phyloP scores from a whole-genome alignment of 2,113 vertebrate species.

The Pogona vitticeps region DNA sequence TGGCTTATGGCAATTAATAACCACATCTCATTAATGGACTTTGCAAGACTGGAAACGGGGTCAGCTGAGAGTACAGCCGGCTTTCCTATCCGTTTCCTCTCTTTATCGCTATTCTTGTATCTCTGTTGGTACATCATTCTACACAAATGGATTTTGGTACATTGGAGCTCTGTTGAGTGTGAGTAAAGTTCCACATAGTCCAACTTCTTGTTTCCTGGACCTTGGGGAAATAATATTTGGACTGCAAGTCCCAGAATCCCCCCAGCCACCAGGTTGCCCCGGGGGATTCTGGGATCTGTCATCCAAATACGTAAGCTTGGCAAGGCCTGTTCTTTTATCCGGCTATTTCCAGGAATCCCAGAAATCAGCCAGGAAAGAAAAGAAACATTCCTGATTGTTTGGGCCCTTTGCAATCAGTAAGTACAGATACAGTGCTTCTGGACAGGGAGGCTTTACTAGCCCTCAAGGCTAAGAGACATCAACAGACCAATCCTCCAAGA shows the following conservation, averaged over 20 bases:
- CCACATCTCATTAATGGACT: background rate
- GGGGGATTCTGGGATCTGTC: no score
- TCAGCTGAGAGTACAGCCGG: background rate
- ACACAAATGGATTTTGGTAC: background rate
- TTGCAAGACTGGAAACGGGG: background rate
- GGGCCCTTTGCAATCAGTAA: background rate
- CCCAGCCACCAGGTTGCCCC: no score
- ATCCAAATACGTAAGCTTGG: no score
- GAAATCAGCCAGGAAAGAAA: background rate
- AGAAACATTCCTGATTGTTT: background rate
- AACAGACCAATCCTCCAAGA: background rate
- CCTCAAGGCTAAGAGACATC: background rate
- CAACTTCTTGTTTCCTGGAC: background rate
- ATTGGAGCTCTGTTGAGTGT: background rate
- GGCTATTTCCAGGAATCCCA: background rate
- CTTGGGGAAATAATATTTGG: no score
- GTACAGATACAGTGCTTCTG: background rate
- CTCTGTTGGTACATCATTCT: background rate
- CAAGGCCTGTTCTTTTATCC: background rate
- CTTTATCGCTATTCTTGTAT: background rate
- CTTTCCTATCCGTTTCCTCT: background rate
- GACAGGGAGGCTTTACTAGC: background rate
- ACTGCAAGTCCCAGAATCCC: no score
- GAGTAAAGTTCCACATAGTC: background rate
- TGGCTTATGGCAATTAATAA: background rate